These are phyloP conservation scores for Luffia ferchaultella DNA, from an alignment of 2,888 invertebrate species.

Conservation along the genomic window DNA sequence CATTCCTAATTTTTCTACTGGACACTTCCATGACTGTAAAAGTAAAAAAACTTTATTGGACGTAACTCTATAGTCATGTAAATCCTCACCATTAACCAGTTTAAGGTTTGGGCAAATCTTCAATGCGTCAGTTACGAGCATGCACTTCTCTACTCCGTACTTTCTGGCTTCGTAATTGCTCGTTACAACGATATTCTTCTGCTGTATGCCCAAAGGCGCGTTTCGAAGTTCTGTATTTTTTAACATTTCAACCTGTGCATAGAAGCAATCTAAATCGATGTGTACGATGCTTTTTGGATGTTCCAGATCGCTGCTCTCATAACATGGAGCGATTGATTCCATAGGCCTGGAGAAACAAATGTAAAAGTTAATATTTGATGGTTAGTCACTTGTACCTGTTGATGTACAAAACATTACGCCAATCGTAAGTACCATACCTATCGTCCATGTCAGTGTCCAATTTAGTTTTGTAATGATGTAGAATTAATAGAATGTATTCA, in stretches of 20 bases:
- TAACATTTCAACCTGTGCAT: constrained; percentile 86
- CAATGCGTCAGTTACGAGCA: constrained; percentile 78
- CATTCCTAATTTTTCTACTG: constrained; percentile 83
- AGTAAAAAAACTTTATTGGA: constrained; percentile 79
- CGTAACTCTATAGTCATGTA: constrained; percentile 80
- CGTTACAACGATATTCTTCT: constrained; percentile 85
- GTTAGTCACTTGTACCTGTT: neutral
- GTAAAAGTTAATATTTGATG: neutral
- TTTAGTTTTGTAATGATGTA: neutral
- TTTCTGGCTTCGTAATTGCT: constrained; percentile 84
- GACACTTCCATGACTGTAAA: constrained; percentile 74
- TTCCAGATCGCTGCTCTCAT: constrained; percentile 33
- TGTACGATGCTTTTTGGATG: constrained; percentile 80
- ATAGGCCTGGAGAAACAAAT: constrained; percentile 40
- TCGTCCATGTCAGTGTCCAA: neutral
- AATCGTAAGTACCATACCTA: neutral
- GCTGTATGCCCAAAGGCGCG: constrained; percentile 81
- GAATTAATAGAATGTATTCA: constrained; percentile 28
- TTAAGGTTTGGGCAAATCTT: constrained; percentile 77
- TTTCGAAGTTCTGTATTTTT: constrained; percentile 72
- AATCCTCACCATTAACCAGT: constrained; percentile 83
- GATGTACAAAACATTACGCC: neutral
- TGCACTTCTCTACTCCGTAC: constrained; percentile 79
- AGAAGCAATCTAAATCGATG: constrained; percentile 85
- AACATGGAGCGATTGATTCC: constrained; percentile 53